These are phyloP conservation scores for Heliothis subflexa DNA, from an alignment of 1,140 invertebrate species.

Conservation along the genomic window DNA sequence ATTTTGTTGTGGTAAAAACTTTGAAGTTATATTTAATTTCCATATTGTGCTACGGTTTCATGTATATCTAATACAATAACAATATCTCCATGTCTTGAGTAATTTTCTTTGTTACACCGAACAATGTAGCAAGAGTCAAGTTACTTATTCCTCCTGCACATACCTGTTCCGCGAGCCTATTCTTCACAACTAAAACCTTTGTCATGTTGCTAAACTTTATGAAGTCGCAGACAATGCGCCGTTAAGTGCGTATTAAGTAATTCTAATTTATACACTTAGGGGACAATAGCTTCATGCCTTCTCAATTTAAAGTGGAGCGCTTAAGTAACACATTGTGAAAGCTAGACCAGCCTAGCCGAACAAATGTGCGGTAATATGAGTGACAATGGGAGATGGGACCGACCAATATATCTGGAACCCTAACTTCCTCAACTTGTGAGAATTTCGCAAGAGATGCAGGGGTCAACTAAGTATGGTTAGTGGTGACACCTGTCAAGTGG, in stretches of 20 bases:
- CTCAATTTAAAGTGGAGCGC: constrained; percentile 51
- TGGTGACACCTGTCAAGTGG: constrained; percentile 10
- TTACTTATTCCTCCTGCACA: too few species aligned
- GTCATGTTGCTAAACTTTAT: constrained; percentile 28
- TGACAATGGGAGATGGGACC: constrained; percentile 12
- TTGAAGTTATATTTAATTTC: too few species aligned
- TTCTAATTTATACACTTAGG: constrained; percentile 20
- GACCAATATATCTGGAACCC: background rate
- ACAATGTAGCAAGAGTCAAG: background rate
- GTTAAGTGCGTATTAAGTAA: constrained; percentile 40
- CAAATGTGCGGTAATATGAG: constrained; percentile 46
- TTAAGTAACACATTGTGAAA: constrained; percentile 56
- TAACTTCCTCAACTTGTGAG: background rate
- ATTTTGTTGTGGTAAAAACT: too few species aligned
- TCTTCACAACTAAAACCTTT: constrained; percentile 5
- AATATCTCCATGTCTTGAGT: too few species aligned
- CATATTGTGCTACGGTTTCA: too few species aligned
- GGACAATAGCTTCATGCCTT: constrained; percentile 39
- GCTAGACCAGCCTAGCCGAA: constrained; percentile 34
- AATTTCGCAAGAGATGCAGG: background rate
- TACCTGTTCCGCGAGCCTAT: background rate
- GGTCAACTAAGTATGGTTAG: background rate
- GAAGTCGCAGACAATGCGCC: constrained; percentile 19
- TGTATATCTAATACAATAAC: too few species aligned
- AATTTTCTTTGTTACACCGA: background rate